Conservation (phyloP, 2,888 invertebrate genomes). For the Elysia crispata region DNA sequence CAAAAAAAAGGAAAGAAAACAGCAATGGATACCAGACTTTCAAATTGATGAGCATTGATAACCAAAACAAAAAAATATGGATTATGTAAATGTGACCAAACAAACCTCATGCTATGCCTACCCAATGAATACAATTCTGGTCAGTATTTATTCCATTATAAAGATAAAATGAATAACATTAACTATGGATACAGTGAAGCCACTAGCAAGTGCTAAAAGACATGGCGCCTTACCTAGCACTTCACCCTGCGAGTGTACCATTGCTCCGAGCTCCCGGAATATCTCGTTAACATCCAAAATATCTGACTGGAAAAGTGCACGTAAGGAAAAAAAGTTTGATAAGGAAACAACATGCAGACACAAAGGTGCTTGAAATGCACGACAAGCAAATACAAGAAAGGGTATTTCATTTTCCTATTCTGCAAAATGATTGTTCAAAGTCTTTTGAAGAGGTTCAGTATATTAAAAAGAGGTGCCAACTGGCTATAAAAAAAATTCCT, state of each 20-base stretch:
- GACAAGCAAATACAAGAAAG: not conserved
- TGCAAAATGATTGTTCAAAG: no score
- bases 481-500: no score
- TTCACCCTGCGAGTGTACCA: conserved; percentile 96
- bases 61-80: no score
- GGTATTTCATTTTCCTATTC: no score
- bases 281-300: conserved; percentile 97
- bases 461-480: no score
- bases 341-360: not conserved
- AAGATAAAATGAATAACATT: no score
- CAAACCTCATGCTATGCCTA: not conserved
- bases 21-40: no score
- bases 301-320: conserved; percentile 82
- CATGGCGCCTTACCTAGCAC: conserved; percentile 82
- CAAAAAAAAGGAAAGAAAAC: no score
- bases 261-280: conserved; percentile 94
- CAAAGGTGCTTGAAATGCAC: not conserved
- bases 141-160: no score
- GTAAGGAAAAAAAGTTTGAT: not conserved
- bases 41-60: no score
- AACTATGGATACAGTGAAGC: not conserved
- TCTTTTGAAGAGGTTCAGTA: no score
- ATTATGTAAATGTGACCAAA: not conserved
- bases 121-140: no score
- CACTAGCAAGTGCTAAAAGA: not conserved